Base-by-base conservation (phyloP, 2,888 invertebrate species). In the Colostygia pectinataria region DNA sequence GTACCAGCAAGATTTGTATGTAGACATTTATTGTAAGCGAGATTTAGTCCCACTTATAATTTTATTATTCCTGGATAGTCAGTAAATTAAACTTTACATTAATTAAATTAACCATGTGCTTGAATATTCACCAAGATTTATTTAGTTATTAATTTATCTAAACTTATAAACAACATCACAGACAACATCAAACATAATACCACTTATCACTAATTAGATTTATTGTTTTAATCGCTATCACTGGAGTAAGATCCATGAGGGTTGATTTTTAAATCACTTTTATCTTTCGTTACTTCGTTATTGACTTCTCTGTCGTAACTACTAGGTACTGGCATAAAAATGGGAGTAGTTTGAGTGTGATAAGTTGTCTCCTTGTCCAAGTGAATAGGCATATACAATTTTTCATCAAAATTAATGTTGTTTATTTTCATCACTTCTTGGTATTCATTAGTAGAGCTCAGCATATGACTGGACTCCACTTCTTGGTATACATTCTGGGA, bases 401-500 rank as follows among this genome's bases (percentile, higher is more conserved):
- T 81, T 56, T 76, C 79, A 2, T 70, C 65, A 24, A 68, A 72
- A 49, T 53, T 59, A 49, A 63, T 78, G 53, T 59, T 67, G 13
- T 65, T 65, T 2, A 67, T 61, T 61, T 79, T 74, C 24, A 68
- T 51, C 7, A 59, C 54, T 41, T 63, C 56, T 28, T 65, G 63
- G 7, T 55, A 73, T 1, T 60, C 14, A 15, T 70, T 67, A 24
- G 59, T 67, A 23, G 54, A 63, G 15, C 52, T 61, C 3, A 57
- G n/a, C 34, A 66, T 61, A 36, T 59, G 58, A 38, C 63, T 68
- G 4, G 62, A 5, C 12, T 14, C n/a, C 14, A 29, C 45, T n/a
- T 9, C 38, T 12, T 40, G 60, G 45, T 63, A 73, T 32, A 63
- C 47, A 24, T 68, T 63, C 46, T 65, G 67, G n/a, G 66, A 61